Evolutionary conservation across 2,888 invertebrate species (phyloP), one percentile per base, ranked within the genome.

Genomic region (Apodemia zela): DNA sequence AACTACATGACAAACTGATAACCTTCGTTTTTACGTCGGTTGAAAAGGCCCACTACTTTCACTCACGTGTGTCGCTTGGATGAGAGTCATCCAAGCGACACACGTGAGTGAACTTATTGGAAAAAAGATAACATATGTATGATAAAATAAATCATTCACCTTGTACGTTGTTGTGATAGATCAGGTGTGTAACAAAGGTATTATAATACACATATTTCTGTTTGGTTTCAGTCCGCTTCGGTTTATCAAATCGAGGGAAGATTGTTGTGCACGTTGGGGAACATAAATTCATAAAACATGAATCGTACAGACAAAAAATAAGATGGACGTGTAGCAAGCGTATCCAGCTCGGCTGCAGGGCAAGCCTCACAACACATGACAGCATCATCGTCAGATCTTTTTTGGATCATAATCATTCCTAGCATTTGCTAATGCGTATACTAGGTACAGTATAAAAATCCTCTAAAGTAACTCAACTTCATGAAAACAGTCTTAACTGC

Each of bases 271-370:
- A 83, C 71, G 79, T 89, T 0, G 82, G 79, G 0, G 72, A 73
- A 0, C 80, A 87, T 73, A 88, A 82, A 69, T 91, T 90, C 71
- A 84, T 89, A 65, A 90, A 89, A 66, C 91, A 91, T 68, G 91
- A 91, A 67, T 74, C 77, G 54, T 89, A 91, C 71, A 82, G 71
- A 69, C 84, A 82, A 66, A 87, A 84, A 62, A 78, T 84, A 1
- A 72, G 90, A n/a, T 91, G 90, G 90, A 89, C 89, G 2, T 90
- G 90, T 72, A 75, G 80, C 69, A 84, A 80, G 63, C 75, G 87
- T 13, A 81, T 87, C 58, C 83, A 80, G 59, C 67, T 76, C 8
- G 83, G 85, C 10, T 90, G 90, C 68, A 82, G 75, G 61, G 89
- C 90, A 0, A 89, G 79, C 62, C 76, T 90, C 47, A 89, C 88